A percentile compares a stretch with the other conserved stretches of the same genome.
These are phyloP conservation scores for Cephus pygmeus DNA, from an alignment of 2,888 invertebrate species.

Conservation along the genomic window DNA sequence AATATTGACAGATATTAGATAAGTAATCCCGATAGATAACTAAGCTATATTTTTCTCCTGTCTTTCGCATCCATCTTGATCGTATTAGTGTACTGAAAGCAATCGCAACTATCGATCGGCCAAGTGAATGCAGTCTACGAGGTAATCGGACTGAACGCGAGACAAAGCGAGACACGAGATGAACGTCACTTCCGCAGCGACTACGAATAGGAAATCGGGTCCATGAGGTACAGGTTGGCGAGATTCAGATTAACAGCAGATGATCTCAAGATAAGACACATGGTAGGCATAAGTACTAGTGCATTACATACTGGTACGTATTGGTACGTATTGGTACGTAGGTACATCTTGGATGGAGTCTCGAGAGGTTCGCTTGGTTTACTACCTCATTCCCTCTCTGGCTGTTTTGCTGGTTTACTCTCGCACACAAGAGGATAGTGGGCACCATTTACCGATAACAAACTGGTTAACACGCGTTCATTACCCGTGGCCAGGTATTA, in stretches of 20 bases:
- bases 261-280: not conserved
- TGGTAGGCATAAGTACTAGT: not conserved
- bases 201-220: not conserved
- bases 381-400: not conserved
- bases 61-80: not conserved
- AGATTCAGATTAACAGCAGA: not conserved
- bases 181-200: not conserved
- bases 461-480: constrained; percentile 40
- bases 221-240: not conserved
- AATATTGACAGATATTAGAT: not conserved
- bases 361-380: not conserved
- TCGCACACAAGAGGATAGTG: constrained; percentile 21
- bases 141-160: not conserved
- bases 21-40: not conserved
- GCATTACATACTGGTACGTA: not conserved
- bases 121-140: not conserved
- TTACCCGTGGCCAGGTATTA: constrained; percentile 31
- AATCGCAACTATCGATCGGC: not conserved
- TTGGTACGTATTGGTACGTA: not conserved
- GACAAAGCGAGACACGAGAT: not conserved
- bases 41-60: not conserved
- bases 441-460: constrained; percentile 32
- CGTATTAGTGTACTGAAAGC: not conserved
- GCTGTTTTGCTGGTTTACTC: not conserved
- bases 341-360: not conserved